Evolutionary conservation across 2,113 vertebrate genomes (phyloP).

Genomic region (Promerops cafer): DNA sequence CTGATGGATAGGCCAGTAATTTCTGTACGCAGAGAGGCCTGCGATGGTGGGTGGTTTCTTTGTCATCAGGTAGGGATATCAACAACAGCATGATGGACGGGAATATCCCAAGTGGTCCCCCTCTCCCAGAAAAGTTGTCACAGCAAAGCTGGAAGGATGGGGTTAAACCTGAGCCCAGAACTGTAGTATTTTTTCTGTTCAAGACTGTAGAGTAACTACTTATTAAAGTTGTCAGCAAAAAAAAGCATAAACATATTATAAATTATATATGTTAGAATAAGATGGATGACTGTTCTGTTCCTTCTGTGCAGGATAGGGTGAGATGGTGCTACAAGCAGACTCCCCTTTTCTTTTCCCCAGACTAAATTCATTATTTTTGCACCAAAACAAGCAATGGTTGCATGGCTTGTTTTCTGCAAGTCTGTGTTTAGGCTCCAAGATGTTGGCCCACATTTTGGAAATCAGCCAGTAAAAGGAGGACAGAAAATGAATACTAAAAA

Average conservation of each 20-base stretch:
- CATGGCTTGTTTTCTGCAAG: constrained; percentile 55
- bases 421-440: constrained; percentile 57
- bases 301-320: background rate
- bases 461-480: constrained; percentile 6
- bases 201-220: background rate
- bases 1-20: constrained; percentile 68
- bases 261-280: background rate
- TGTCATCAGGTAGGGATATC: constrained; percentile 57
- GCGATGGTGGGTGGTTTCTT: constrained; percentile 67
- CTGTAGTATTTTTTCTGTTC: constrained; percentile 14
- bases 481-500: constrained; percentile 55
- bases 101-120: background rate
- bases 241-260: background rate
- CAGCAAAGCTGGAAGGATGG: constrained; percentile 38
- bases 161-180: constrained; percentile 45
- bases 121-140: background rate
- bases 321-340: background rate
- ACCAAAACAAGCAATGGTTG: constrained; percentile 21
- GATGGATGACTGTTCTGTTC: background rate
- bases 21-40: constrained; percentile 24
- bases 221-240: background rate
- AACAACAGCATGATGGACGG: constrained; percentile 27
- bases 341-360: constrained; percentile 37
- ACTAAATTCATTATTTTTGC: constrained; percentile 46
- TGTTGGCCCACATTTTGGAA: constrained; percentile 46